Conservation (phyloP, 2,113 vertebrate species). For the Thamnaconus septentrionalis region DNA sequence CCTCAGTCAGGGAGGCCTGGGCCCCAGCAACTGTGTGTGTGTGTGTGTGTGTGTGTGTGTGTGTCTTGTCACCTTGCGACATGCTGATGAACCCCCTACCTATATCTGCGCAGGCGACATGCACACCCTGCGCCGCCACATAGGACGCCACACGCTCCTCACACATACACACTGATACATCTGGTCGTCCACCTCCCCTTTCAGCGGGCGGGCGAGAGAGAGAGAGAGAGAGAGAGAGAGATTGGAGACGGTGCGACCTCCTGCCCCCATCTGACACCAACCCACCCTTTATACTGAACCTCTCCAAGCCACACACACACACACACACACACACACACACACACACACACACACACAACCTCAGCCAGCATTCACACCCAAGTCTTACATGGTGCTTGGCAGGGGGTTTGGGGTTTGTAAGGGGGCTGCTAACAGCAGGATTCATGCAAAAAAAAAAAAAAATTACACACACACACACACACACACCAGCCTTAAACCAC, state of each 20-base stretch:
- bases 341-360: constrained; percentile 61
- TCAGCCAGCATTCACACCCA: constrained; percentile 93
- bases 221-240: constrained; percentile 55
- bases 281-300: constrained; percentile 38
- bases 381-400: constrained; percentile 88
- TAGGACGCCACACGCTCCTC: constrained; percentile 17
- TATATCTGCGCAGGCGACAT: constrained; percentile 70
- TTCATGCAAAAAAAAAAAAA: constrained; percentile 75
- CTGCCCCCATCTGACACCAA: constrained; percentile 87
- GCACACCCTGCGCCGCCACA: constrained; percentile 54
- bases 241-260: constrained; percentile 92
- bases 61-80: constrained; percentile 63
- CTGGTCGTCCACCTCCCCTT: constrained; percentile 83
- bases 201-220: constrained; percentile 25
- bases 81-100: constrained; percentile 45
- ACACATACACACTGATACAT: constrained; percentile 70
- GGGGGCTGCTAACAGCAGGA: constrained; percentile 85
- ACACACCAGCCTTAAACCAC: constrained; percentile 17
- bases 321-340: constrained; percentile 45
- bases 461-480: constrained; percentile 36
- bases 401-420: constrained; percentile 55
- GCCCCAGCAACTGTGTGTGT: constrained; percentile 56
- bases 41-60: constrained; percentile 49
- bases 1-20: constrained; percentile 79
- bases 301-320: constrained; percentile 3